Base-by-base conservation (phyloP, 2,888 invertebrate genomes). In the Cataglyphis altisquamis region DNA sequence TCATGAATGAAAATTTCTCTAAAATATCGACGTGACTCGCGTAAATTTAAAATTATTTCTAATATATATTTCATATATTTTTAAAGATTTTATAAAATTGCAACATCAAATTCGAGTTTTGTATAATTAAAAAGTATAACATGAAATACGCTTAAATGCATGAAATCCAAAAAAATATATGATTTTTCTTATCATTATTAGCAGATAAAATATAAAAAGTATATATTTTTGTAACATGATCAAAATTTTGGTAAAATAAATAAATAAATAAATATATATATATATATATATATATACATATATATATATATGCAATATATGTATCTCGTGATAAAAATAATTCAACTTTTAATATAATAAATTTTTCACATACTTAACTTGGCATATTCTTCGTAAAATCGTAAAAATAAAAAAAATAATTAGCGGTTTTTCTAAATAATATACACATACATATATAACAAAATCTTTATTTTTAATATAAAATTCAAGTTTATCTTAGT, bases 341-440 rank as follows among this genome's bases (percentile, higher is more conserved):
- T 29, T 48, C 3, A 67, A 48, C 9, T 25, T 67, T 18, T 45
- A 29, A 12, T n/a, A 8, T 10, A 48, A 21, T 25, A 2, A 25
- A 67, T 45, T 48, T 8, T 25, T 41, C 3, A 21, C 39, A 18
- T 45, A n/a, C 52, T 32, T 1, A 52, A 18, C 6, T 48, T 29
- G n/a, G 29, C 12, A 12, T 68, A 18, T 25, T 48, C 3, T 29
- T 15, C 21, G n/a, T 4, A 66, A 29, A 68, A 48, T 48, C 3
- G 15, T n/a, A 5, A 52, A 52, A 0, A 55, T 55, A 25, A 21
- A 68, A 68, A 68, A 68, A 68, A 52, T 67, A 52, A 36, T 63
- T 4, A 10, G 18, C 8, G 15, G 36, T 36, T 63, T 45, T 25
- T 67, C 41, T 45, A 45, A 66, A 66, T 41, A 21, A 4, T 45